Percentiles rank a stretch among this genome's conserved stretches.
These are phyloP conservation scores for Drosophila triauraria DNA, from an alignment of 1,140 invertebrate species.

Conservation along the genomic window DNA sequence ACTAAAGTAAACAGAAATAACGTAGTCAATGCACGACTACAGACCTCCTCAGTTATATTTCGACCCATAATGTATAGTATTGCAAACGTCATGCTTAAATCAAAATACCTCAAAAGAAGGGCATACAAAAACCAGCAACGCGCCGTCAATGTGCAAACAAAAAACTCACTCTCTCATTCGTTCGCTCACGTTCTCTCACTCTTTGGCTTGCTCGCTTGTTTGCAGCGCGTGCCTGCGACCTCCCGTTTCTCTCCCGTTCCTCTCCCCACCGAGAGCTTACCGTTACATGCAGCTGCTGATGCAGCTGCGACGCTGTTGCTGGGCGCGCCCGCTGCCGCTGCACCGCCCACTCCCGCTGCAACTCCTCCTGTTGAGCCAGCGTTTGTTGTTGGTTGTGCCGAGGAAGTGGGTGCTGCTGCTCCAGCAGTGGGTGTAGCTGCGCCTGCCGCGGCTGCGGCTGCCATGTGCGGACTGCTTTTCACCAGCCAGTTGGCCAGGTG, in stretches of 20 bases:
- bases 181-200: slow-evolving; percentile 17
- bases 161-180: slow-evolving; percentile 36
- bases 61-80: too few relatives aligned
- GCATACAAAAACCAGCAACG: slow-evolving; percentile 11
- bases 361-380: slow-evolving; percentile 25
- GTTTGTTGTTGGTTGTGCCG: slow-evolving; percentile 39
- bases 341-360: slow-evolving; percentile 31
- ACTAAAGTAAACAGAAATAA: too few relatives aligned
- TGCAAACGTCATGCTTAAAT: neutral
- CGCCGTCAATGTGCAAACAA: slow-evolving; percentile 57
- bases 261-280: slow-evolving; percentile 55
- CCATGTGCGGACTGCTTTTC: slow-evolving; percentile 84
- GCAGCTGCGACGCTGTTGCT: slow-evolving; percentile 69
- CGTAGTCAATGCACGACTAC: too few relatives aligned
- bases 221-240: slow-evolving; percentile 63
- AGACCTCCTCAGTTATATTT: too few relatives aligned
- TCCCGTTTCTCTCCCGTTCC: neutral
- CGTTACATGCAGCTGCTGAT: slow-evolving; percentile 75
- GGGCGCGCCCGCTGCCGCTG: slow-evolving; percentile 52
- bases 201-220: slow-evolving; percentile 25
- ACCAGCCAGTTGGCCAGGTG: slow-evolving; percentile 85
- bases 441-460: slow-evolving; percentile 66
- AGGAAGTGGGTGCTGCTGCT: slow-evolving; percentile 25
- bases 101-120: slow-evolving; percentile 9
- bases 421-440: slow-evolving; percentile 32